These are phyloP conservation scores for Hylaea fasciaria DNA, from an alignment of 2,888 invertebrate species.

Conservation along the genomic window DNA sequence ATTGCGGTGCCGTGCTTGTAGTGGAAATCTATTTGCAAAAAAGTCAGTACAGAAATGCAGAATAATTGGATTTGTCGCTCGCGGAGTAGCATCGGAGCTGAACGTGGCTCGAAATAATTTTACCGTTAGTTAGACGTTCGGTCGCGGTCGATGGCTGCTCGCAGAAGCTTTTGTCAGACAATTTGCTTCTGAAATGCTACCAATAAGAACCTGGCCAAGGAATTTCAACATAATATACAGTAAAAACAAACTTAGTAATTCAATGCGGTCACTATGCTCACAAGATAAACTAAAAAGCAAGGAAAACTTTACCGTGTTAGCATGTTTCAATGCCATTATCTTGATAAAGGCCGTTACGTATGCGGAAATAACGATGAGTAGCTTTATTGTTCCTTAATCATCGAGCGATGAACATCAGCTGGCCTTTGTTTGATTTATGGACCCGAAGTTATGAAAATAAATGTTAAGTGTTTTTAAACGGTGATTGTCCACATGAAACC, in stretches of 20 bases:
- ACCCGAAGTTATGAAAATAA: slow-evolving; percentile 21
- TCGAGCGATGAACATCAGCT: slow-evolving; percentile 63
- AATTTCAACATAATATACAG: slow-evolving; percentile 14
- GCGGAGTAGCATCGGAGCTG: slow-evolving; percentile 49
- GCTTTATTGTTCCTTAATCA: slow-evolving; percentile 73
- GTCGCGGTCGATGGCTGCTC: slow-evolving; percentile 63
- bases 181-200: slow-evolving; percentile 29
- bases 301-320: slow-evolving; percentile 67
- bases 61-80: slow-evolving; percentile 55
- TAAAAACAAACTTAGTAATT: slow-evolving; percentile 5
- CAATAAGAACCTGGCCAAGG: slow-evolving; percentile 17
- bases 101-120: slow-evolving; percentile 63
- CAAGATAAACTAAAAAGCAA: slow-evolving; percentile 50
- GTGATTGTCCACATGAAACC: slow-evolving; percentile 6
- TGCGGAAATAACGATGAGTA: slow-evolving; percentile 70
- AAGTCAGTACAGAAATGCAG: slow-evolving; percentile 54
- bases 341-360: slow-evolving; percentile 75
- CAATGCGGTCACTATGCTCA: slow-evolving; percentile 1
- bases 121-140: slow-evolving; percentile 68
- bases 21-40: slow-evolving; percentile 60
- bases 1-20: slow-evolving; percentile 66
- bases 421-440: slow-evolving; percentile 58
- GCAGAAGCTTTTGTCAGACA: slow-evolving; percentile 52
- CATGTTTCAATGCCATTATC: slow-evolving; percentile 76
- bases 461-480: slow-evolving; percentile 15